Base-by-base conservation (phyloP, 2,888 invertebrate species). In the Sinotaia quadrata region DNA sequence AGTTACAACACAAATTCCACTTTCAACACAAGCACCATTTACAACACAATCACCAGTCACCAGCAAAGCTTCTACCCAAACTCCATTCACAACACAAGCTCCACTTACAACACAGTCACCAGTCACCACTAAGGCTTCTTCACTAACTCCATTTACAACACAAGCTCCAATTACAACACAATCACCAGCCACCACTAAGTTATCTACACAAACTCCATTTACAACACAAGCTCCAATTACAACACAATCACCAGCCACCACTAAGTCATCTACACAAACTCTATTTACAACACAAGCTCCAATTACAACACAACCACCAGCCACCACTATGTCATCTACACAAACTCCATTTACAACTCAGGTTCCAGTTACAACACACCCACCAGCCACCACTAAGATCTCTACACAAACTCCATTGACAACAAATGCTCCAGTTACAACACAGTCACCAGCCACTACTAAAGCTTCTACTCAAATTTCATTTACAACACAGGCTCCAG, bases 1-100 rank as follows among this genome's bases (percentile, higher is more conserved):
- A 3, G 33, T 27, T 33, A 65, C 65, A n/a, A 47, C 67, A 67
- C 27, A 57, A 41, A 52, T 60, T 15, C 61, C 47, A 12, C 41
- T 34, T 4, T 49, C 65, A 24, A 36, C 67, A 44, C 34, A 62
- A 52, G n/a, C 49, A 7, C 41, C 60, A 41, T n/a, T 18, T 2
- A 61, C 68, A 44, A 54, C 71, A 27, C 33, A 52, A 34, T 21
- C 37, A 1, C 59, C 59, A 37, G 24, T 27, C 12, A 52, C 65
- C 31, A 58, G 66, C 10, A 41, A 61, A 44, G 34, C 29, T 0
- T 47, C 62, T 12, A 60, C 67, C 10, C 51, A 59, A 60, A 37
- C 36, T 3, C 54, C 54, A 33, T 41, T 36, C 7, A 60, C 67
- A 29, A 60, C 60, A 33, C 60, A 36, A 60, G 60, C 31, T 34